These are phyloP conservation scores for Andrena praecox DNA, from an alignment of 2,888 invertebrate species.

Conservation along the genomic window DNA sequence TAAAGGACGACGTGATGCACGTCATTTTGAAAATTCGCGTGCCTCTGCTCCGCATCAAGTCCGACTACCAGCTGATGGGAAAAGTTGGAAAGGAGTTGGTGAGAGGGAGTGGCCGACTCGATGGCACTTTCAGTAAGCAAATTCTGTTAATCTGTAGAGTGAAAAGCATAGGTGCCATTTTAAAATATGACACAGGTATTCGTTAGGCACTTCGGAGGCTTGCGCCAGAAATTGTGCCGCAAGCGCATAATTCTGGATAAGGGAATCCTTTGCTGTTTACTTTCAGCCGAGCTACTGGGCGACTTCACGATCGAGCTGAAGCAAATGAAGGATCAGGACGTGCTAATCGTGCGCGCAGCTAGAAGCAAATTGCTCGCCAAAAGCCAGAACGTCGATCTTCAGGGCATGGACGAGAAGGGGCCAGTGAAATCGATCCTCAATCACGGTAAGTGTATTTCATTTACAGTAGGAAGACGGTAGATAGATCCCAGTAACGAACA, in stretches of 20 bases:
- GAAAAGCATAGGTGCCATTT: background rate
- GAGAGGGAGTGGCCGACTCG: slow-evolving; percentile 79
- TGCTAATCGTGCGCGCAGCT: slow-evolving; percentile 80
- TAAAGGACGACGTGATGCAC: slow-evolving; percentile 83
- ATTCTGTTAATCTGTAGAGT: background rate
- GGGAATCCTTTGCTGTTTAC: background rate
- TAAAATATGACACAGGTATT: no score
- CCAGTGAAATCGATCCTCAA: slow-evolving; percentile 78
- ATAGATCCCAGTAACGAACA: no score
- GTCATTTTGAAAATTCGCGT: slow-evolving; percentile 80
- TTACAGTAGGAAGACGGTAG: background rate
- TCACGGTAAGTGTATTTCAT: slow-evolving; percentile 74
- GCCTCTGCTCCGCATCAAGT: slow-evolving; percentile 77
- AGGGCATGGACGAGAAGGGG: slow-evolving; percentile 81
- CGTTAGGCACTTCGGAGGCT: no score
- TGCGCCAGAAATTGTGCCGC: no score
- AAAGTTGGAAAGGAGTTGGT: slow-evolving; percentile 79
- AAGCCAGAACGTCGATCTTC: slow-evolving; percentile 74
- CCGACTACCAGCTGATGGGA: slow-evolving; percentile 80
- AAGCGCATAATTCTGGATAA: no score
- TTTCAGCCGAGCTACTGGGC: slow-evolving; percentile 78
- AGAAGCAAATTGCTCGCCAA: slow-evolving; percentile 78
- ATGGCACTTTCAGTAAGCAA: slow-evolving; percentile 82
- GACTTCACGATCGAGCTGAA: slow-evolving; percentile 82
- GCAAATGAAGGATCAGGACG: slow-evolving; percentile 73